A percentile compares a stretch with the other conserved stretches of the same genome.
phyloP scores from a whole-genome alignment of 2,113 vertebrate species.

The Sorex fumeus region DNA sequence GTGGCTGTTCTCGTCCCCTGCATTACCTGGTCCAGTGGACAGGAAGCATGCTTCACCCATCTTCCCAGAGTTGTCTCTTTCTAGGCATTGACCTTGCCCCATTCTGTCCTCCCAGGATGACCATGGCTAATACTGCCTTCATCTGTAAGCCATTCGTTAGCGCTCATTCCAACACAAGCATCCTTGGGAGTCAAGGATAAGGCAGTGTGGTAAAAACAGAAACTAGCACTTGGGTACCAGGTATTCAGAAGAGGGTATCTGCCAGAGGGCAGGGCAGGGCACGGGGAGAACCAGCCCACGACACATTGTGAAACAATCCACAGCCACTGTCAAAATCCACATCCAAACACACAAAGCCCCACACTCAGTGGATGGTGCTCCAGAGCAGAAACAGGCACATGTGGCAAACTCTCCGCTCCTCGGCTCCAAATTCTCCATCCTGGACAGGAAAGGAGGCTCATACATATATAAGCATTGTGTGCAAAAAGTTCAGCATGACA shows the following conservation, averaged over 20 bases:
- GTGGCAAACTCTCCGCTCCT: background rate
- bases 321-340: background rate
- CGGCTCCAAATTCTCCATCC: constrained; percentile 26
- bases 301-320: background rate
- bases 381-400: constrained; percentile 2
- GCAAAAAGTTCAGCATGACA: constrained; percentile 18
- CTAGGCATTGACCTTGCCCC: constrained; percentile 58
- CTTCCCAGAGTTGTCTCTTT: constrained; percentile 57
- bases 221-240: constrained; percentile 25
- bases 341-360: background rate
- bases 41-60: constrained; percentile 36
- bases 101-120: constrained; percentile 22
- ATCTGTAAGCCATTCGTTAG: constrained; percentile 67
- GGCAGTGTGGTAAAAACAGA: constrained; percentile 52
- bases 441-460: background rate
- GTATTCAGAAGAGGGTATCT: constrained; percentile 7
- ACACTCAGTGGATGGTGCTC: background rate
- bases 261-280: background rate
- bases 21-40: constrained; percentile 63
- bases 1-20: constrained; percentile 10
- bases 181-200: constrained; percentile 57
- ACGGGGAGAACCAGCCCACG: constrained; percentile 23
- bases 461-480: background rate
- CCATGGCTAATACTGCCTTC: constrained; percentile 67
- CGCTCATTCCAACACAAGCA: constrained; percentile 51